These are phyloP conservation scores for Antrozous pallidus DNA, from an alignment of 2,797 vertebrate genomes.

Conservation along the genomic window DNA sequence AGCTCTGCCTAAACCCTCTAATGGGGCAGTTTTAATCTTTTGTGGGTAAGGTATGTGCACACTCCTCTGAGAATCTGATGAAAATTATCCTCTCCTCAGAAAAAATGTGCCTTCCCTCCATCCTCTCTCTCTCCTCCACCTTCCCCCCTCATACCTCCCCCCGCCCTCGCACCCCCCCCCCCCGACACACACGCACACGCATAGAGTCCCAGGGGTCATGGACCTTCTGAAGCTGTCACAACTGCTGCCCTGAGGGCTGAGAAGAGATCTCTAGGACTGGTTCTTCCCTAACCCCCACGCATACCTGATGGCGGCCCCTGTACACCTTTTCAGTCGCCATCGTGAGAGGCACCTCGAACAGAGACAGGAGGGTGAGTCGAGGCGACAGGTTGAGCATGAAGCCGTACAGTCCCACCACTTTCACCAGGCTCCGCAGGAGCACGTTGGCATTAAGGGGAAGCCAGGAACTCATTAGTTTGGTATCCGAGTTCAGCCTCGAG, in stretches of 20 bases:
- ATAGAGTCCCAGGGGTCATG: background rate
- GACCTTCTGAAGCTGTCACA: background rate
- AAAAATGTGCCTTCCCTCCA: background rate
- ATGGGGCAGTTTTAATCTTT: background rate
- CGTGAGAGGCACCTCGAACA: conserved; percentile 85
- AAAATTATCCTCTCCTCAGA: background rate
- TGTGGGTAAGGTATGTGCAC: background rate
- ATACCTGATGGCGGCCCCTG: conserved; percentile 80
- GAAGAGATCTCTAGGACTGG: background rate
- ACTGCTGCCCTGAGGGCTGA: background rate
- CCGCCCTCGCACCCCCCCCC: rapidly evolving
- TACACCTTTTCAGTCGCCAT: conserved; percentile 83
- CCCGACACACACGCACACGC: rapidly evolving
- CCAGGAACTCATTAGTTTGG: conserved; percentile 86
- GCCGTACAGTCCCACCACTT: conserved; percentile 82
- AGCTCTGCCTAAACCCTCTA: background rate
- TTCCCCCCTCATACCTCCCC: rapidly evolving
- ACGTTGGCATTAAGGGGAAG: conserved; percentile 87
- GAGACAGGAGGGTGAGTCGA: conserved; percentile 87
- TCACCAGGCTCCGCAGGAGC: conserved; percentile 83
- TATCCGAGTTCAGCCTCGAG: conserved; percentile 88
- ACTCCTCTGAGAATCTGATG: background rate
- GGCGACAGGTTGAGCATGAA: conserved; percentile 90
- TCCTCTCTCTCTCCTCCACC: too few relatives aligned
- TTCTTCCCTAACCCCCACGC: rapidly evolving